Evolutionary conservation across 1,140 invertebrate species (phyloP).

Genomic region (Heterodera schachtii): DNA sequence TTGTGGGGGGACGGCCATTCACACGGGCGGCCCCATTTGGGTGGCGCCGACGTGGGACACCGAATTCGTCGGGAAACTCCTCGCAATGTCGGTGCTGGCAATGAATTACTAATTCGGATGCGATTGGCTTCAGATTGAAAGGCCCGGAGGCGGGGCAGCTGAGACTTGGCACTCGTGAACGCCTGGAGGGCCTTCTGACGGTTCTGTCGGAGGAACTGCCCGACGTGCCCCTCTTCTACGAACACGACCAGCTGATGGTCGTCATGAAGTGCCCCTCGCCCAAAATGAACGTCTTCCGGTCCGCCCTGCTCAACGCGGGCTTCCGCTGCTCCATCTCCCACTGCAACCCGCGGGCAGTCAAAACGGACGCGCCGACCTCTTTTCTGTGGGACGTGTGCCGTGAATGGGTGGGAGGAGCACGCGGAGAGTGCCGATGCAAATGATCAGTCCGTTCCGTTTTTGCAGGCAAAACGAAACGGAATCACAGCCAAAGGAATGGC

Average conservation of each 20-base stretch:
- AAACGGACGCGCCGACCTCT: constrained; percentile 84
- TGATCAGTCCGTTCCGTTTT: background rate
- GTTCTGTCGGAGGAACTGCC: constrained; percentile 75
- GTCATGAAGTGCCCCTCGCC: constrained; percentile 47
- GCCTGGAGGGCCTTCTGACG: constrained; percentile 74
- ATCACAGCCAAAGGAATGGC: background rate
- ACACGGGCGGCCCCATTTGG: constrained; percentile 93
- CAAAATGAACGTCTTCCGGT: constrained; percentile 70
- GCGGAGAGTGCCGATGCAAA: background rate
- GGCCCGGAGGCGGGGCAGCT: constrained; percentile 51
- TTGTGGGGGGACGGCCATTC: constrained; percentile 50
- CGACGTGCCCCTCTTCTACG: constrained; percentile 85
- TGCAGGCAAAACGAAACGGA: background rate
- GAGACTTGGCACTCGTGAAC: constrained; percentile 72
- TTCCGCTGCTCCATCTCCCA: constrained; percentile 90
- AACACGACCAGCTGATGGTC: constrained; percentile 62
- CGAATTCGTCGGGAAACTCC: constrained; percentile 75
- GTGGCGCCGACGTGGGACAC: constrained; percentile 79
- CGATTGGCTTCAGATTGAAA: constrained; percentile 65
- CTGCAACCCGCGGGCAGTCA: constrained; percentile 81
- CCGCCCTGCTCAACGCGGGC: constrained; percentile 88
- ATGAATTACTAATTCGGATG: background rate
- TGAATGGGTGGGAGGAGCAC: constrained; percentile 6
- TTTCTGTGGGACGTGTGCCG: constrained; percentile 78
- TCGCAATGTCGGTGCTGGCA: constrained; percentile 54